These are phyloP conservation scores for Sphaeramia orbicularis DNA, from an alignment of 2,797 vertebrate genomes.

Conservation along the genomic window DNA sequence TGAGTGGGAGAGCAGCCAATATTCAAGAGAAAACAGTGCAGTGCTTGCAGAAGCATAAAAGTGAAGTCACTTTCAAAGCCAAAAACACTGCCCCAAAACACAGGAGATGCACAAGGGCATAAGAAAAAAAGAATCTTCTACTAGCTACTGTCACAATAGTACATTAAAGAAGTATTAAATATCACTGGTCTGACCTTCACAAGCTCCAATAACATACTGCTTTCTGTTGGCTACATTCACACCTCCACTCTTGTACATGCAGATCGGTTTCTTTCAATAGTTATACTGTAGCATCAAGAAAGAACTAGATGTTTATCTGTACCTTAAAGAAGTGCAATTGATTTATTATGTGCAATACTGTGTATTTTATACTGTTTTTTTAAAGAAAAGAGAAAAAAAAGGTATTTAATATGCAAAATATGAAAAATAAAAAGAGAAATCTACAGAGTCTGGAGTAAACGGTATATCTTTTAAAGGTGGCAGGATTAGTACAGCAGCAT, in stretches of 20 bases:
- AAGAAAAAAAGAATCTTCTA: slow-evolving; percentile 22
- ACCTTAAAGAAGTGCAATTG: slow-evolving; percentile 90
- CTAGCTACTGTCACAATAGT: slow-evolving; percentile 34
- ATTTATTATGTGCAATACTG: slow-evolving; percentile 86
- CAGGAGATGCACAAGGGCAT: slow-evolving; percentile 57
- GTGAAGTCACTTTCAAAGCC: slow-evolving; percentile 59
- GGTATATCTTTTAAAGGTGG: slow-evolving; percentile 50
- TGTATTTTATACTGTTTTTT: slow-evolving; percentile 93
- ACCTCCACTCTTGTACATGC: slow-evolving; percentile 68
- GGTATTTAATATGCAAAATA: slow-evolving; percentile 83
- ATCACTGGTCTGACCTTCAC: slow-evolving; percentile 50
- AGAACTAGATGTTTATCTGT: slow-evolving; percentile 82
- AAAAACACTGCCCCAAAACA: slow-evolving; percentile 67
- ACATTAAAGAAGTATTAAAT: slow-evolving; percentile 22
- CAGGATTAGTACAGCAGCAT: neutral
- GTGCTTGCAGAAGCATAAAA: slow-evolving; percentile 39
- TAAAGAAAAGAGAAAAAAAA: slow-evolving; percentile 68
- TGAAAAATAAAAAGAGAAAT: slow-evolving; percentile 66
- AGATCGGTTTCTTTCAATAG: slow-evolving; percentile 73
- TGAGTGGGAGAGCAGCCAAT: slow-evolving; percentile 57
- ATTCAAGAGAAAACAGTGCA: slow-evolving; percentile 41
- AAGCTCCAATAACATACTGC: slow-evolving; percentile 53
- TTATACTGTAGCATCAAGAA: slow-evolving; percentile 82
- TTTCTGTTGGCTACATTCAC: slow-evolving; percentile 65
- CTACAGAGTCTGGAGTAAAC: slow-evolving; percentile 35